Conservation (phyloP, 2,113 vertebrate species). For the Pseudorhombus dupliciocellatus region DNA sequence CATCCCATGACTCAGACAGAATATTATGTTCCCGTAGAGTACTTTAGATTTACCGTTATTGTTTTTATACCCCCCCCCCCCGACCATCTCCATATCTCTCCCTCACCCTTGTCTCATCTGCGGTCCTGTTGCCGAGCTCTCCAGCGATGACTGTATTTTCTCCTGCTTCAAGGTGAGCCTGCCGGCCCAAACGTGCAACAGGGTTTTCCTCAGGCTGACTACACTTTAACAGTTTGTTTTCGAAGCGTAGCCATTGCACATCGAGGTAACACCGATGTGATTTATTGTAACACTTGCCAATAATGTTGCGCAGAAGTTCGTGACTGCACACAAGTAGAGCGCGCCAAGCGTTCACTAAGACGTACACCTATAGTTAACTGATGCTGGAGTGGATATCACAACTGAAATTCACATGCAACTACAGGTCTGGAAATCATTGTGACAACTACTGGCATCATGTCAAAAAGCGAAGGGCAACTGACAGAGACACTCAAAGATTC, state of each 20-base stretch:
- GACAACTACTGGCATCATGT: neutral
- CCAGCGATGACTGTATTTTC: conserved; percentile 39
- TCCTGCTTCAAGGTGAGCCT: conserved; percentile 54
- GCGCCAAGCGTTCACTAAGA: neutral
- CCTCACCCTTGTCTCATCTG: conserved; percentile 2
- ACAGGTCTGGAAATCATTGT: neutral
- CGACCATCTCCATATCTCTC: conserved; percentile 7
- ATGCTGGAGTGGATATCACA: neutral
- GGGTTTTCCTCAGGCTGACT: conserved; percentile 30
- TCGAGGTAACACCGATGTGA: conserved; percentile 11
- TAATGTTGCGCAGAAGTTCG: conserved; percentile 11
- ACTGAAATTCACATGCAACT: neutral
- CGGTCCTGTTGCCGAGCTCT: conserved; percentile 23
- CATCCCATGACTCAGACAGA: conserved; percentile 15
- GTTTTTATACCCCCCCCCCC: conserved; percentile 21
- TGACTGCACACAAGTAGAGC: conserved; percentile 12
- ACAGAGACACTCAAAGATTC: neutral
- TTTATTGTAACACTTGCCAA: conserved; percentile 10
- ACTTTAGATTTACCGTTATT: conserved; percentile 19
- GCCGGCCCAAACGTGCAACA: conserved; percentile 43
- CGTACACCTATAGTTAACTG: neutral
- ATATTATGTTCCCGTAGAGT: conserved; percentile 35
- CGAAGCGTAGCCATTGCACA: conserved; percentile 29
- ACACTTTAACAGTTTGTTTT: conserved; percentile 34
- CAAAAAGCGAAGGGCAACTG: neutral